These are phyloP conservation scores for Pediacus dermestoides DNA, from an alignment of 2,888 invertebrate genomes.

Conservation along the genomic window DNA sequence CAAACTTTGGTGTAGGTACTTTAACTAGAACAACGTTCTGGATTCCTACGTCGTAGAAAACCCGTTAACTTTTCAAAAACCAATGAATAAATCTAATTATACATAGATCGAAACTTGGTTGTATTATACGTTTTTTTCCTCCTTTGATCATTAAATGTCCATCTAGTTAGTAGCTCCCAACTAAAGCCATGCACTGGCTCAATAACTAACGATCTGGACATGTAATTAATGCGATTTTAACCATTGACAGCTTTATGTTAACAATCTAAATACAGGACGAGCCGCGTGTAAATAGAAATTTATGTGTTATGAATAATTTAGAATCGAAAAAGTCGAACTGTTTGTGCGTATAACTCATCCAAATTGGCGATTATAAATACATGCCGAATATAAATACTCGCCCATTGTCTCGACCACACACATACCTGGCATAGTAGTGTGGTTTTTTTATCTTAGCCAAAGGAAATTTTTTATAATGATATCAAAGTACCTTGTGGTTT, in stretches of 20 bases:
- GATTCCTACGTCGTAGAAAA: too few relatives aligned
- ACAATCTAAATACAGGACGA: conserved; percentile 43
- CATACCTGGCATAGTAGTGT: too few relatives aligned
- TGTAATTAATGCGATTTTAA: conserved; percentile 46
- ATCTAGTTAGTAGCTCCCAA: conserved; percentile 13
- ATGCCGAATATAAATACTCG: conserved; percentile 40
- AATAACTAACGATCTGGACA: conserved; percentile 28
- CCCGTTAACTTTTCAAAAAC: too few relatives aligned
- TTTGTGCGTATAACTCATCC: conserved; percentile 44
- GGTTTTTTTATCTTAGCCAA: too few relatives aligned
- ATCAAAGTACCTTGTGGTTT: too few relatives aligned
- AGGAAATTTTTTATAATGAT: too few relatives aligned
- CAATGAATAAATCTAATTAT: too few relatives aligned
- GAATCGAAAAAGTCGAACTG: conserved; percentile 39
- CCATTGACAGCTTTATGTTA: conserved; percentile 47
- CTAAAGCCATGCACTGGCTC: conserved; percentile 11
- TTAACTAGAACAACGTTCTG: too few relatives aligned
- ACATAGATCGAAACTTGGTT: too few relatives aligned
- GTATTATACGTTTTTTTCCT: too few relatives aligned
- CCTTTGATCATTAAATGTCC: conserved; percentile 10
- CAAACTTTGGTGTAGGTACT: too few relatives aligned
- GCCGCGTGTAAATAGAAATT: conserved; percentile 43
- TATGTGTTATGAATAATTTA: conserved; percentile 47
- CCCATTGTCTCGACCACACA: conserved; percentile 41
- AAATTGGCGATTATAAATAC: conserved; percentile 45